Base-by-base conservation (phyloP, 2,888 invertebrate species). In the Plusia festucae region DNA sequence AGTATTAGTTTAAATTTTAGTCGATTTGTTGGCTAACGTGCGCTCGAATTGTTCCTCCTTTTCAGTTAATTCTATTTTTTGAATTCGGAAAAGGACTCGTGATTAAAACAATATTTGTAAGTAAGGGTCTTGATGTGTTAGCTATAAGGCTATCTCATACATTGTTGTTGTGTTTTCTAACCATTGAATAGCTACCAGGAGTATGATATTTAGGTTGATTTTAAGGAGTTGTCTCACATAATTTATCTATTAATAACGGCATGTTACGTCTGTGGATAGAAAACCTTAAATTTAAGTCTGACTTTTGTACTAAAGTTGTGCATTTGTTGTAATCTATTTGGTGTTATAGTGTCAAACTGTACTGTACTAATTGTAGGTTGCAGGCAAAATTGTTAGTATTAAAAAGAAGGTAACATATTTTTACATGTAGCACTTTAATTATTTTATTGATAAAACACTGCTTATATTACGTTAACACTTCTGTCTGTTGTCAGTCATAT, bases 241-340 rank as follows among this genome's bases (percentile, higher is more conserved):
- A 82, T 82, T 82, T 81, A 82, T 77, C 70, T 80, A 81, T 82
- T 64, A 79, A 68, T 75, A 81, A 78, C 71, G 71, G 74, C 78
- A 81, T 85, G 76, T 82, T 82, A 78, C 72, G 71, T 77, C 70
- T 72, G 78, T 76, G 72, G 81, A 76, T 76, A 72, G 73, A 69
- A 69, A 81, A 73, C 70, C 65, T 84, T 81, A 74, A 89, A 89
- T 87, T 81, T 83, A 91, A 91, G 93, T 92, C 91, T 93, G 93
- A 93, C 90, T 90, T 90, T 91, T 90, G 83, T 91, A 90, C 88
- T 71, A 65, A 71, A 68, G 68, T 67, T 52, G 82, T 82, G 78
- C 81, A 82, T 73, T 77, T 65, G 79, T 79, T 75, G 46, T 80
- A 76, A 78, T 68, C 62, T 76, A 62, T 30, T 78, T 71, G 73